phyloP scores from a whole-genome alignment of 2,888 invertebrate species.

The Brachypalpus laphriformis region DNA sequence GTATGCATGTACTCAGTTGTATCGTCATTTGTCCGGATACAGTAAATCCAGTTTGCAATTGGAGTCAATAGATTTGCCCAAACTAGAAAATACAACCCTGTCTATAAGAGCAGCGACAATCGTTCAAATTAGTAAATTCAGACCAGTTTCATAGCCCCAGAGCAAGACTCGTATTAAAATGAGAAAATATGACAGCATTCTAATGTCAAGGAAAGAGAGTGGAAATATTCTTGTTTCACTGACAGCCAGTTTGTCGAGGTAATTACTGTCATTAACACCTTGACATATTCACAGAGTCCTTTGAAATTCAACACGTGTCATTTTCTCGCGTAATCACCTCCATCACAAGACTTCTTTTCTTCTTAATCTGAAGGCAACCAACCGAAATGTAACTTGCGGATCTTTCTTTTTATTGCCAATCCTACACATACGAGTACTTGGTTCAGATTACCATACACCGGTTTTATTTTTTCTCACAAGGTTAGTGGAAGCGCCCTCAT shows the following conservation, averaged over 20 bases:
- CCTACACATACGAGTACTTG: slow-evolving; percentile 6
- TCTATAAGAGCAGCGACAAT: neutral
- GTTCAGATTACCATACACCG: slow-evolving; percentile 13
- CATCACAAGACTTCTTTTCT: neutral
- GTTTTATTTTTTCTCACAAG: slow-evolving; percentile 7
- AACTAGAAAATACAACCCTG: too few relatives aligned
- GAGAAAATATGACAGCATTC: neutral
- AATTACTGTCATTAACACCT: slow-evolving; percentile 5
- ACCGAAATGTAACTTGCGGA: slow-evolving; percentile 11
- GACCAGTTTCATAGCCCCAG: neutral
- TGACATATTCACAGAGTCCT: neutral
- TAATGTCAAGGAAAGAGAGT: slow-evolving; percentile 4
- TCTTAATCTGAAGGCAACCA: neutral
- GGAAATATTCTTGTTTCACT: neutral
- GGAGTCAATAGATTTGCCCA: too few relatives aligned
- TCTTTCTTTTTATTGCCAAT: slow-evolving; percentile 16
- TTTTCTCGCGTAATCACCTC: neutral
- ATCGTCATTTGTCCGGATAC: neutral
- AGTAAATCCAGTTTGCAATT: neutral
- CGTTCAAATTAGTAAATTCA: neutral
- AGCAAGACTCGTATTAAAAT: too few relatives aligned
- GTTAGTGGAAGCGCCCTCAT: slow-evolving; percentile 37
- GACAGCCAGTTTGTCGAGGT: slow-evolving; percentile 3
- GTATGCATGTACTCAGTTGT: neutral
- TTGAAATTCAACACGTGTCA: slow-evolving; percentile 15